Percentiles rank a stretch among this genome's conserved stretches.
These are phyloP conservation scores for Macrocentrus cingulum DNA, from an alignment of 1,140 invertebrate genomes.

Conservation along the genomic window DNA sequence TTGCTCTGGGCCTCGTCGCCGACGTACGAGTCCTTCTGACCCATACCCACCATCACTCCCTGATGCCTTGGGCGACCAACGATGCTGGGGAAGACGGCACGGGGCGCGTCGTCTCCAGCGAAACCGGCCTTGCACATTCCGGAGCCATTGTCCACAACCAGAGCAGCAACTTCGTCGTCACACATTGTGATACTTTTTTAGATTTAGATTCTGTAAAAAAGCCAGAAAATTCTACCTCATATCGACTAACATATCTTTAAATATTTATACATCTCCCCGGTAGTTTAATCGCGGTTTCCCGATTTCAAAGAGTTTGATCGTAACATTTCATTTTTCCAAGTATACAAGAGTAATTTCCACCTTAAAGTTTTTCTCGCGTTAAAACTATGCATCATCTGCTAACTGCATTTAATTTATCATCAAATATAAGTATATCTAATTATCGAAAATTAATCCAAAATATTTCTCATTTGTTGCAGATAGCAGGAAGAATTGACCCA, in stretches of 20 bases:
- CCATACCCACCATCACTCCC: conserved; percentile 91
- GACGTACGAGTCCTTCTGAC: conserved; percentile 87
- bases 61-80: conserved; percentile 70
- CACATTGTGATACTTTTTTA: conserved; percentile 62
- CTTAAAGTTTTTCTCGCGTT: not conserved
- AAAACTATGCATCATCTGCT: not conserved
- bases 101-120: conserved; percentile 76
- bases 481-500: conserved; percentile 50
- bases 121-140: conserved; percentile 86
- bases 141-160: conserved; percentile 82
- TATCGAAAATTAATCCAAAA: conserved; percentile 5
- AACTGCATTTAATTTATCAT: not conserved
- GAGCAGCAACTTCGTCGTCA: conserved; percentile 76
- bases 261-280: not conserved
- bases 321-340: too few relatives aligned
- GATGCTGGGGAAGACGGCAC: conserved; percentile 75
- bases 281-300: not conserved
- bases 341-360: too few relatives aligned
- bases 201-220: conserved; percentile 17
- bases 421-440: not conserved
- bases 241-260: not conserved
- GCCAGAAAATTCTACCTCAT: not conserved
- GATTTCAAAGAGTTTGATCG: not conserved
- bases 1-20: too few relatives aligned
- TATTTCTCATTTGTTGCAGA: conserved; percentile 24